Base-by-base conservation (phyloP, 2,888 invertebrate species). In the Euphydryas editha region DNA sequence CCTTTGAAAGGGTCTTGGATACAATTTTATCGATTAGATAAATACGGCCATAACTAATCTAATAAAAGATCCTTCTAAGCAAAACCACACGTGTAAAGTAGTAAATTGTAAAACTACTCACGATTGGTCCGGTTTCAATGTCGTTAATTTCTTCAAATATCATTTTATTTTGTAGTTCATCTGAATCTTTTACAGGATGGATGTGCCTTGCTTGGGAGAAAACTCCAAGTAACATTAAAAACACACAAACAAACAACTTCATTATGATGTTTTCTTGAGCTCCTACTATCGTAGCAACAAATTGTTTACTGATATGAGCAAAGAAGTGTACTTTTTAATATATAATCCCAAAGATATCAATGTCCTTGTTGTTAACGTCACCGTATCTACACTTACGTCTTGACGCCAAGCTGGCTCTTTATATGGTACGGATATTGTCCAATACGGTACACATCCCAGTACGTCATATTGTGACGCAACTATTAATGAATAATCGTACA, bases 311-410 rank as follows among this genome's bases (percentile, higher is more conserved):
- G 79, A 74, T 72, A 59, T 65, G 65, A 55, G n/a, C 10, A 56
- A 59, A 60, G 65, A 54, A 59, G 67, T 68, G 54, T 79, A 77
- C 78, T 83, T 85, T 81, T 86, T 56, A 86, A 85, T 80, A 58
- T 65, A 72, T 65, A 64, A 65, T 72, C 65, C 67, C 60, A 68
- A 65, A 71, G 75, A 76, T 82, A 82, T 82, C 83, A 69, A 62
- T 44, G 59, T 65, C 63, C 73, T 72, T 63, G 62, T 58, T 54
- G 65, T 61, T 57, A 13, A 61, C 68, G 70, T 70, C 68, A 68
- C 57, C 44, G 47, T 11, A 60, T 58, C 5, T 11, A 51, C 11
- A 67, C 17, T 36, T 44, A 54, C 21, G n/a, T 15, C 62, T 71
- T 68, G 78, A 76, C 69, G 76, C 74, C 78, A 73, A 61, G 73